Base-by-base conservation (phyloP, 2,113 vertebrate genomes). In the Globicephala melas region DNA sequence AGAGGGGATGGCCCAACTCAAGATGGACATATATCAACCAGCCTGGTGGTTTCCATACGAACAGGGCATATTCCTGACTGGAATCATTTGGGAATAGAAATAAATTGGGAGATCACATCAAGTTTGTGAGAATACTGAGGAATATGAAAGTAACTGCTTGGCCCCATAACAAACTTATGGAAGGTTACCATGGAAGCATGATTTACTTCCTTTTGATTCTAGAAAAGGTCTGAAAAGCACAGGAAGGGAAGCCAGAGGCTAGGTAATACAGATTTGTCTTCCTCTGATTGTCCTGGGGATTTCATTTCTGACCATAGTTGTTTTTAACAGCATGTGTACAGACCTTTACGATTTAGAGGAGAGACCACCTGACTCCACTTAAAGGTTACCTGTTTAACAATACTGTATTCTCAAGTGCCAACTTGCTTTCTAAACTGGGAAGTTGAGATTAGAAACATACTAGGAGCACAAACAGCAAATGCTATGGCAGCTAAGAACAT, bases 301-400 rank as follows among this genome's bases (percentile, higher is more conserved):
- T 96, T 84, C 93, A 62, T 62, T 95, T 84, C 86, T 88, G 2
- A 87, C 38, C 76, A 96, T 20, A 82, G 38, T 74, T 93, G 65
- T 77, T 62, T 89, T 60, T 80, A 71, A 67, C 0, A 23, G 73
- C 50, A 94, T 53, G 1, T 71, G 65, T 41, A 89, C 67, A 91
- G 94, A 65, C 23, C 47, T 41, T 90, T 90, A 20, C 55, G 60
- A 63, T 58, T 44, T n/a, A 21, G 62, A 85, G 0, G 60, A 79
- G 12, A 94, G 55, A 84, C 10, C n/a, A 63, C 6, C 95, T 70
- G 94, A 94, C 17, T 92, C 26, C 62, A 73, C 17, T 86, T 97
- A 38, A 28, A 25, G 28, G 58, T 58, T 44, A 18, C 1, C 36
- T 97, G 13, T 58, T 89, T 44, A 85, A 92, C 4, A 91, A 71